Conservation (phyloP, 2,113 vertebrate species). For the Chascanopsetta lugubris region DNA sequence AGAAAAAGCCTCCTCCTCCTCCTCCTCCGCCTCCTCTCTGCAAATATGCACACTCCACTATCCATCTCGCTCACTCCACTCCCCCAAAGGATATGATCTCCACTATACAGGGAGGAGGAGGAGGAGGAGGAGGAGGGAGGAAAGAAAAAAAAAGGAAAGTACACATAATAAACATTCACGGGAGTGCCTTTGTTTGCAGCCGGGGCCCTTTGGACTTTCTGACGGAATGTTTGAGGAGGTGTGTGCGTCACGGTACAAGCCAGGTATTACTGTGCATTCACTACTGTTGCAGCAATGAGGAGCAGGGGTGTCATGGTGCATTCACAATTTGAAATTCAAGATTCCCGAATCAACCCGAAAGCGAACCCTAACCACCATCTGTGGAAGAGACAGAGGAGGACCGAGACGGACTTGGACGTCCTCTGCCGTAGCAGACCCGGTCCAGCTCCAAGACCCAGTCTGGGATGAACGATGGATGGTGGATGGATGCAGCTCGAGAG, state of each 20-base stretch:
- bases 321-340: too few relatives aligned
- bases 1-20: constrained; percentile 28
- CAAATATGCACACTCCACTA: constrained; percentile 56
- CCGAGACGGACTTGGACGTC: too few relatives aligned
- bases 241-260: background rate
- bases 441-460: too few relatives aligned
- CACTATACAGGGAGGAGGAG: too few relatives aligned
- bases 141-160: background rate
- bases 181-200: constrained; percentile 62
- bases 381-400: background rate
- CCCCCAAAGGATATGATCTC: constrained; percentile 50
- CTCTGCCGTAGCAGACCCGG: too few relatives aligned
- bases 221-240: constrained; percentile 34
- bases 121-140: too few relatives aligned
- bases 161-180: constrained; percentile 66
- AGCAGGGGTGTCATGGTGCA: too few relatives aligned
- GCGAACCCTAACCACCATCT: too few relatives aligned
- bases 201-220: constrained; percentile 47
- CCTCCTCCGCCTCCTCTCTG: constrained; percentile 7
- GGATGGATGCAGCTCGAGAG: too few relatives aligned
- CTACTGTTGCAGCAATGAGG: constrained; percentile 37
- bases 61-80: constrained; percentile 49
- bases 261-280: constrained; percentile 11
- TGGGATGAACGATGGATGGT: too few relatives aligned
- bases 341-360: too few relatives aligned